Evolutionary conservation across 2,888 invertebrate genomes (phyloP).

Genomic region (Phlogophora meticulosa): DNA sequence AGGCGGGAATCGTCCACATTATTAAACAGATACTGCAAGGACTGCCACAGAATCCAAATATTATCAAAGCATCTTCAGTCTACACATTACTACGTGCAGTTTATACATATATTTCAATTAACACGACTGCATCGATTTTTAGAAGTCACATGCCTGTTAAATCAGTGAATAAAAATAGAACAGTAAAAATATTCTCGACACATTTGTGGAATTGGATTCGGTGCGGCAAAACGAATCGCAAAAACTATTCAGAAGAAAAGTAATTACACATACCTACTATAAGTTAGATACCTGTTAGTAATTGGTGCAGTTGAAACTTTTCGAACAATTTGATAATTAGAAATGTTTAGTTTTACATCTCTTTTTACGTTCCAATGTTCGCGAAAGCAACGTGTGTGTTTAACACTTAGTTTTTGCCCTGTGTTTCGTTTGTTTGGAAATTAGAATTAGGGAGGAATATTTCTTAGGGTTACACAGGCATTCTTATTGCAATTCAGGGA

Average conservation of each 20-base stretch:
- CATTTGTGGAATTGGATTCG: constrained; percentile 1
- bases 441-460: no score
- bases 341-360: neutral
- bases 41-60: neutral
- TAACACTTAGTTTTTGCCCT: no score
- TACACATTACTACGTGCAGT: neutral
- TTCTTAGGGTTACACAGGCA: no score
- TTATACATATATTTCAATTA: constrained; percentile 4
- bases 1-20: no score
- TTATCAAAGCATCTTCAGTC: neutral
- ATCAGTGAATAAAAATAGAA: neutral
- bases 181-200: neutral
- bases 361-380: neutral
- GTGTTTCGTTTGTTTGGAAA: no score
- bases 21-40: no score
- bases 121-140: neutral
- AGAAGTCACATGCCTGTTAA: neutral
- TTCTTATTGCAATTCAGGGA: no score
- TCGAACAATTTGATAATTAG: no score
- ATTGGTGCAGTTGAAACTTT: neutral
- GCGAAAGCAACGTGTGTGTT: no score
- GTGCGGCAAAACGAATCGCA: neutral
- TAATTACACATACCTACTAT: neutral
- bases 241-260: neutral
- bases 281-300: neutral